phyloP scores from a whole-genome alignment of 2,888 invertebrate genomes.

The Lithophane ornitopus region DNA sequence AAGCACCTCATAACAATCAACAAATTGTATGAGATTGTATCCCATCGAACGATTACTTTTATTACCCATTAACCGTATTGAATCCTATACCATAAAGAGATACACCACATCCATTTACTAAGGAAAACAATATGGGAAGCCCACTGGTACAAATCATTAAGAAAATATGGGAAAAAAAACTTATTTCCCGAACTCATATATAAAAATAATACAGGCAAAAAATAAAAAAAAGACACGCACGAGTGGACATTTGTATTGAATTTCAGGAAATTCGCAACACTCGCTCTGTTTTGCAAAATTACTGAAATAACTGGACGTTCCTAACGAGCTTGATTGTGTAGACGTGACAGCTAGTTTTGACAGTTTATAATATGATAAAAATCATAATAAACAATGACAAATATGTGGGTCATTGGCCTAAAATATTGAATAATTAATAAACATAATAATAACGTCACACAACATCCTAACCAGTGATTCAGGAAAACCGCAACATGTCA shows the following conservation, averaged over 20 bases:
- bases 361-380: background rate
- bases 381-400: background rate
- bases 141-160: conserved; percentile 1
- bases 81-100: conserved; percentile 8
- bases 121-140: conserved; percentile 1
- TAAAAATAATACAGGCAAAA: background rate
- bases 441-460: background rate
- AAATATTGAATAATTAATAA: background rate
- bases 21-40: conserved; percentile 32
- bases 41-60: conserved; percentile 25
- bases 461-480: background rate
- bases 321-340: background rate
- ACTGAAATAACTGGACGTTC: background rate
- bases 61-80: conserved; percentile 29
- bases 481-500: conserved; percentile 43
- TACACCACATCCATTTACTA: conserved; percentile 26
- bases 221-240: background rate
- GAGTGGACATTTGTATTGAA: conserved; percentile 5
- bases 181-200: background rate
- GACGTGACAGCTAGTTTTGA: background rate
- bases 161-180: background rate
- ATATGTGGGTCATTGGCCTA: background rate
- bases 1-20: conserved; percentile 6
- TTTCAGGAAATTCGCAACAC: conserved; percentile 18
- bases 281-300: conserved; percentile 1